Evolutionary conservation across 2,888 invertebrate genomes (phyloP), one percentile per base, ranked within the genome.

Genomic region (Litoditis marina): DNA sequence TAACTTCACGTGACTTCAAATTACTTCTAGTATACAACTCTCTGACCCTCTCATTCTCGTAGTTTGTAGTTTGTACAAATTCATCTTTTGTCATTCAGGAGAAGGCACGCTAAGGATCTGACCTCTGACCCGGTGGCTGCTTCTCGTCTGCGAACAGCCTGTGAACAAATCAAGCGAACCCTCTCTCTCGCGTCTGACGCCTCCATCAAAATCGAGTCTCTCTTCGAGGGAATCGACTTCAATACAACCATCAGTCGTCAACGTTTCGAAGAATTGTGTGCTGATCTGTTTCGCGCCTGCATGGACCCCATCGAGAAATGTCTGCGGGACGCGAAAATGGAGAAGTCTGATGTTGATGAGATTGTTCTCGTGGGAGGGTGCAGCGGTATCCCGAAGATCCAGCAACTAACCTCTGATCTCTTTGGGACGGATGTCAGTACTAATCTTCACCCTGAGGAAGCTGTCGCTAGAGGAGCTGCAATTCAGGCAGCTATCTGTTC

Each of bases 221-320:
- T 95, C 61, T 92, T 88, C 80, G 94, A 95, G 84, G 94, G 94
- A 68, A 90, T 92, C 75, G 95, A 98, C 84, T 95, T 93, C 87
- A 93, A 93, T 86, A 92, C 94, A 0, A 91, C 90, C 55, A 91
- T 96, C 83, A 94, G 94, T n/a, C 88, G 94, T 79, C 94, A 94
- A 63, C 89, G 94, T 81, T 98, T 98, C 85, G 96, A 98, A 85
- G 95, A 96, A 84, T 87, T 98, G 82, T 92, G 92, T 84, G 91
- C 92, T 8, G 95, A 96, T 85, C 87, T 96, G 74, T 95, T 96
- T 90, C 88, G 94, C 73, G 90, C 90, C 66, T 95, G 94, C 67
- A 89, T 96, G 88, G 93, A 94, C 82, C 94, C 94, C 3, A 94
- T 95, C 0, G 94, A 96, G 85, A 94, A 94, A 86, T 89, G 94